Evolutionary conservation across 2,888 invertebrate species (phyloP).

Genomic region (Synanthedon myopaeformis): DNA sequence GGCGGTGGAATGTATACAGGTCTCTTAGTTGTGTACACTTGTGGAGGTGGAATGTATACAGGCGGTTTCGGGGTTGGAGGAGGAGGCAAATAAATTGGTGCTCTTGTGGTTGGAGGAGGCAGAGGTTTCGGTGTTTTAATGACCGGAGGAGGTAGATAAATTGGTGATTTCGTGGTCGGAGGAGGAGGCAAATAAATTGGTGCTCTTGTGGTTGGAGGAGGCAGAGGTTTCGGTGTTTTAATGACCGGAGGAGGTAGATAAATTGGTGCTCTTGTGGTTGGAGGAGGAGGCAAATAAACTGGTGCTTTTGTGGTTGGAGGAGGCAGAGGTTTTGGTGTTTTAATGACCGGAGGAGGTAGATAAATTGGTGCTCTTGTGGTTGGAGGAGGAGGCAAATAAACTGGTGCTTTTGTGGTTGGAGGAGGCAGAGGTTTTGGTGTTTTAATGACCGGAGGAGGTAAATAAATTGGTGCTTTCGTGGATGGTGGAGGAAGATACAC

Average conservation of each 20-base stretch:
- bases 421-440: conserved; percentile 11
- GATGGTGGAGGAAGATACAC: conserved; percentile 2
- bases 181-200: conserved; percentile 6
- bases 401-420: conserved; percentile 6
- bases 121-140: conserved; percentile 10
- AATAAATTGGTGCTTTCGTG: conserved; percentile 1
- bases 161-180: conserved; percentile 6
- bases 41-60: conserved; percentile 13
- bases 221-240: conserved; percentile 5
- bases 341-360: neutral
- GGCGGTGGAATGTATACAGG: conserved; percentile 13
- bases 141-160: conserved; percentile 4
- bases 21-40: conserved; percentile 7
- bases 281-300: conserved; percentile 12
- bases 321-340: conserved; percentile 1
- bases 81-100: conserved; percentile 19
- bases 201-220: conserved; percentile 3
- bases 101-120: conserved; percentile 6
- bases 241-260: conserved; percentile 9
- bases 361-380: conserved; percentile 19
- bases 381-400: conserved; percentile 20
- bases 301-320: conserved; percentile 7
- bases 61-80: conserved; percentile 20
- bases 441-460: conserved; percentile 4
- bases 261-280: conserved; percentile 12